Conservation (phyloP, 2,888 invertebrate genomes). For the Lycia hirtaria region DNA sequence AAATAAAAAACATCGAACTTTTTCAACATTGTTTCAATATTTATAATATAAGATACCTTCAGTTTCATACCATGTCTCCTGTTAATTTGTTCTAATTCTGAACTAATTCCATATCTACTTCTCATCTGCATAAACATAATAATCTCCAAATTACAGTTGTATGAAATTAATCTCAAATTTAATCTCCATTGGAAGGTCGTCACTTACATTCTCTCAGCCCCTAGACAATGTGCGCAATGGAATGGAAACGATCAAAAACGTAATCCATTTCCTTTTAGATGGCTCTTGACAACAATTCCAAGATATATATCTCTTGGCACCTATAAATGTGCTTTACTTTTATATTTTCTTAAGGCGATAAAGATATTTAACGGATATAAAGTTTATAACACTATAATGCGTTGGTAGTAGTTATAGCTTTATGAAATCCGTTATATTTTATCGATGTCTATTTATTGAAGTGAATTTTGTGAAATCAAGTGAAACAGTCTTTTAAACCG, state of each 20-base stretch:
- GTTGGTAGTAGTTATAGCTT: slow-evolving; percentile 11
- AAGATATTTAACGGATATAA: slow-evolving; percentile 22
- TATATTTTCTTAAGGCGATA: slow-evolving; percentile 21
- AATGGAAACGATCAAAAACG: slow-evolving; percentile 74
- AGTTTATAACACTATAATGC: slow-evolving; percentile 25
- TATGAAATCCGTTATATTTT: slow-evolving; percentile 15
- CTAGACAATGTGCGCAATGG: slow-evolving; percentile 64
- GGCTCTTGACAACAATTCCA: slow-evolving; percentile 55
- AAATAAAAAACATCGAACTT: too few relatives aligned
- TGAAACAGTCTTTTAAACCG: too few relatives aligned
- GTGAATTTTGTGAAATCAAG: too few relatives aligned
- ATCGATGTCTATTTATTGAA: slow-evolving; percentile 6
- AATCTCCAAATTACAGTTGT: slow-evolving; percentile 38
- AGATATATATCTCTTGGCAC: slow-evolving; percentile 46
- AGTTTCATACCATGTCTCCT: too few relatives aligned
- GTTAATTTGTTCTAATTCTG: too few relatives aligned
- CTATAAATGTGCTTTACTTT: slow-evolving; percentile 21
- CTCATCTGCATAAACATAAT: too few relatives aligned
- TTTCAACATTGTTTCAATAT: too few relatives aligned
- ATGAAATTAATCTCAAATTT: slow-evolving; percentile 48
- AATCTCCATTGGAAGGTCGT: slow-evolving; percentile 57
- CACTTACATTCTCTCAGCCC: slow-evolving; percentile 63
- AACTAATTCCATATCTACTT: too few relatives aligned
- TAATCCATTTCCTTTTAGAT: slow-evolving; percentile 71
- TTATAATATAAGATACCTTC: too few relatives aligned